phyloP scores from a whole-genome alignment of 2,797 vertebrate species.

The Protonibea diacanthus region DNA sequence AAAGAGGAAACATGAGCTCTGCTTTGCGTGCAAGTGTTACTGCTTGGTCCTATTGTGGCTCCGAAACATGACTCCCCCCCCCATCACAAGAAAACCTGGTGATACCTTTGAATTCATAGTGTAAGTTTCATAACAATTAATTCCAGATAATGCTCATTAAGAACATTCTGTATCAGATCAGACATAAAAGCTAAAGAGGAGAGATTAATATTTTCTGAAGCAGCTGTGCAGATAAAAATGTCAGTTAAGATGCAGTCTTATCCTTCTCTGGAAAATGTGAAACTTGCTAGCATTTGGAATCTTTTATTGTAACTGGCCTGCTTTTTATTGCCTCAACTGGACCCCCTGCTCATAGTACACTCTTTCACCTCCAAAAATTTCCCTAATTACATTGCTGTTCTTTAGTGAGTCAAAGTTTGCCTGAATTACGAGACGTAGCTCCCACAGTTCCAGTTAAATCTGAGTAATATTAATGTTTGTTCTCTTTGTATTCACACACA shows the following conservation, averaged over 20 bases:
- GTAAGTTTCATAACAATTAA: neutral
- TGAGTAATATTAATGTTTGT: slow-evolving; percentile 8
- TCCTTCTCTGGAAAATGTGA: slow-evolving; percentile 38
- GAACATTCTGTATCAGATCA: neutral
- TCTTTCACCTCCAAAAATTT: neutral
- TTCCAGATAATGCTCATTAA: neutral
- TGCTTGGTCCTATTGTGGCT: slow-evolving; percentile 27
- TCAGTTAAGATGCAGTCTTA: neutral
- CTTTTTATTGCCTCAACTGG: slow-evolving; percentile 16
- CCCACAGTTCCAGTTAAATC: neutral
- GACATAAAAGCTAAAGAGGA: slow-evolving; percentile 2
- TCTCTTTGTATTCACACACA: slow-evolving; percentile 15
- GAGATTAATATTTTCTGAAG: neutral
- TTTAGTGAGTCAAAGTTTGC: slow-evolving; percentile 2
- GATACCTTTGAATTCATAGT: slow-evolving; percentile 15
- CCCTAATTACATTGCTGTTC: neutral
- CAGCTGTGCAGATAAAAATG: neutral
- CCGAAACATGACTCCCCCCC: slow-evolving; percentile 15
- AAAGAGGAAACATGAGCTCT: slow-evolving; percentile 62
- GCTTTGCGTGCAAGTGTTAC: slow-evolving; percentile 45
- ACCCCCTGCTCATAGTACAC: slow-evolving; percentile 12
- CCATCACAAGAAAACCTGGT: neutral
- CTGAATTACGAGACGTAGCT: slow-evolving; percentile 6
- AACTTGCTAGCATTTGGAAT: slow-evolving; percentile 3
- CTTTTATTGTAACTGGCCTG: slow-evolving; percentile 4